Base-by-base conservation (phyloP, 2,797 vertebrate species). In the Galaxias olidus region DNA sequence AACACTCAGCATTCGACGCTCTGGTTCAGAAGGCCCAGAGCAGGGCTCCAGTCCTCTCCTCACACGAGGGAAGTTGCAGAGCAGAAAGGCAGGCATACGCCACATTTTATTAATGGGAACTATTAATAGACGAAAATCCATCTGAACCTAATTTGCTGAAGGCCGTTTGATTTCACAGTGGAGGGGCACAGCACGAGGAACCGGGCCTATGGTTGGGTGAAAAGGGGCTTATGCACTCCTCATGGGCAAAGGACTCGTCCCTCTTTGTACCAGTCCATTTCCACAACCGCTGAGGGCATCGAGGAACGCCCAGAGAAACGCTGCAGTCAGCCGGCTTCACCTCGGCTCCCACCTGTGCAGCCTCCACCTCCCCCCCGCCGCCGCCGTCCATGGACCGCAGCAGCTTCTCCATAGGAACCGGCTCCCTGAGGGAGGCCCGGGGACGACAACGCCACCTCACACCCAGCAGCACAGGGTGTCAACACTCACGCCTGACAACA, bases 211-310 rank as follows among this genome's bases (percentile, higher is more conserved):
- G 30, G 30, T 30, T 30, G 30, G 30, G 3, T 30, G 2, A 30
- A 30, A 30, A 30, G 6, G 30, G 30, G 30, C 3, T 30, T 30
- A 30, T 30, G 30, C 30, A 2, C 30, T 30, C n/a, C n/a, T n/a
- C n/a, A n/a, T 30, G 30, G 2, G 30, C 30, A 30, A 30, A n/a
- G n/a, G n/a, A n/a, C n/a, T n/a, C n/a, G n/a, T n/a, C n/a, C n/a
- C n/a, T n/a, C n/a, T n/a, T n/a, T n/a, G n/a, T n/a, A n/a, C n/a
- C n/a, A n/a, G n/a, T n/a, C n/a, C n/a, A n/a, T n/a, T n/a, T n/a
- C 49, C 45, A 59, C 54, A 72, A 74, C 68, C 72, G 66, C 74
- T 70, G 64, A 43, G 59, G 63, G 13, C 40, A 47, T 44, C 15
- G 53, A 15, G 61, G 51, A 72, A 76, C 70, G 63, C 47, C 50